These are phyloP conservation scores for Drosophila lacertosa DNA, from an alignment of 1,140 invertebrate species.

Conservation along the genomic window DNA sequence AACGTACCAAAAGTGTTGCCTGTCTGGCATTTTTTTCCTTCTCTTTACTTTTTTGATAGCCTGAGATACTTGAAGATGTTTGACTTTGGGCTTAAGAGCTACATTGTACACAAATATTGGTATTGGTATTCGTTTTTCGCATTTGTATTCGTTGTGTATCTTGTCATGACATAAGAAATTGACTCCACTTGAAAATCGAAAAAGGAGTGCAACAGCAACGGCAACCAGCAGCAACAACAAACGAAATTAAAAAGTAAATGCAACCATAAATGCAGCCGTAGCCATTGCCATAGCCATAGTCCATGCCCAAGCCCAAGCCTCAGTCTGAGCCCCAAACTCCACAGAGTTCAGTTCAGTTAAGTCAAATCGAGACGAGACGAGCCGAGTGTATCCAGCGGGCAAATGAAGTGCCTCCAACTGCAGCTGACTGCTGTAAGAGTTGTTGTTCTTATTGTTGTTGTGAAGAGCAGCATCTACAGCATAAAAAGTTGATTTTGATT, in stretches of 20 bases:
- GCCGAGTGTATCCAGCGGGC: conserved; percentile 40
- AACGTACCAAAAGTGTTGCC: conserved; percentile 18
- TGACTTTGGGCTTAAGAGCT: conserved; percentile 52
- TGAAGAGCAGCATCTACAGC: conserved; percentile 24
- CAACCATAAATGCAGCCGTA: conserved; percentile 72
- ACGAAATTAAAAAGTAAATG: conserved; percentile 80
- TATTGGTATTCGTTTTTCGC: conserved; percentile 40
- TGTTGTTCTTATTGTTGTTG: conserved; percentile 15
- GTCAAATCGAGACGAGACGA: conserved; percentile 7
- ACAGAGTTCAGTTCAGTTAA: conserved; percentile 17
- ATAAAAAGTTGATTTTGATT: conserved; percentile 51
- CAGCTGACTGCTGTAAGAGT: conserved; percentile 4
- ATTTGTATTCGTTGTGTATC: conserved; percentile 48
- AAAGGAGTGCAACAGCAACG: conserved; percentile 71
- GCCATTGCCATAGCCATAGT: conserved; percentile 27
- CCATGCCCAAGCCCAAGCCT: conserved; percentile 41
- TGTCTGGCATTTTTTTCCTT: conserved; percentile 47
- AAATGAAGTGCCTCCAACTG: conserved; percentile 49
- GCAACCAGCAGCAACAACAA: conserved; percentile 53
- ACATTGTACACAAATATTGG: conserved; percentile 50
- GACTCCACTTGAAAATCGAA: conserved; percentile 80
- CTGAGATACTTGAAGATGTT: conserved; percentile 31
- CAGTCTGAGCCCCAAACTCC: conserved; percentile 38
- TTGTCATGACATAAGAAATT: conserved; percentile 82
- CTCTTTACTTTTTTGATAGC: conserved; percentile 19